Conservation (phyloP, 2,888 invertebrate species). For the Pinctada fucata region DNA sequence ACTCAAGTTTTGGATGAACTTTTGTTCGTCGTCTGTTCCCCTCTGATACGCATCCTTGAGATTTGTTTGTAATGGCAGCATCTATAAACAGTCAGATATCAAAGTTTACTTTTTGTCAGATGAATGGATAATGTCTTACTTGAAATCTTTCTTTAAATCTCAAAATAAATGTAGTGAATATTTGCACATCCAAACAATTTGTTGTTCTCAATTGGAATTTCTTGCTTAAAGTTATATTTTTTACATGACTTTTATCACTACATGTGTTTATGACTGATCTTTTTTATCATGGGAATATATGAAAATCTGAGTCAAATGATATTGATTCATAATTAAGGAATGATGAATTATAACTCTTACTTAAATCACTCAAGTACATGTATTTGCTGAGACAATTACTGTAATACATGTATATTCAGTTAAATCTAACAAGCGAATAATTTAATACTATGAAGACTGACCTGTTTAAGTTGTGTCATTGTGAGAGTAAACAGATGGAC, state of each 20-base stretch:
- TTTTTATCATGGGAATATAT: not conserved
- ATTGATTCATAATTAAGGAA: not conserved
- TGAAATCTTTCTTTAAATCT: too few species aligned
- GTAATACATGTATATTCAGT: too few species aligned
- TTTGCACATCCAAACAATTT: too few species aligned
- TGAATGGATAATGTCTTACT: not conserved
- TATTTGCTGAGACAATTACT: too few species aligned
- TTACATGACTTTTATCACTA: too few species aligned
- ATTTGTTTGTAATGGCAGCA: conserved; percentile 93
- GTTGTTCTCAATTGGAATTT: too few species aligned
- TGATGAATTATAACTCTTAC: not conserved
- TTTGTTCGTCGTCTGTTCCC: conserved; percentile 97
- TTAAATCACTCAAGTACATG: not conserved
- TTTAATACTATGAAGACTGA: conserved; percentile 54
- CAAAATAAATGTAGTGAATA: too few species aligned
- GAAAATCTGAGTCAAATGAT: not conserved
- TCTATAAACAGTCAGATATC: conserved; percentile 76
- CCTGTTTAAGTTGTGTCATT: conserved; percentile 91
- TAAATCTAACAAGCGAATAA: too few species aligned
- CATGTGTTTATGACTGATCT: too few species aligned
- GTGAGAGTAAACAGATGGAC: conserved; percentile 92
- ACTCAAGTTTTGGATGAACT: conserved; percentile 98
- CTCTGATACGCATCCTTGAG: conserved; percentile 95
- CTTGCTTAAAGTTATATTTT: too few species aligned
- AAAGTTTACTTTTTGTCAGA: not conserved